Conservation (phyloP, 2,888 invertebrate genomes). For the Drosophila quinaria region DNA sequence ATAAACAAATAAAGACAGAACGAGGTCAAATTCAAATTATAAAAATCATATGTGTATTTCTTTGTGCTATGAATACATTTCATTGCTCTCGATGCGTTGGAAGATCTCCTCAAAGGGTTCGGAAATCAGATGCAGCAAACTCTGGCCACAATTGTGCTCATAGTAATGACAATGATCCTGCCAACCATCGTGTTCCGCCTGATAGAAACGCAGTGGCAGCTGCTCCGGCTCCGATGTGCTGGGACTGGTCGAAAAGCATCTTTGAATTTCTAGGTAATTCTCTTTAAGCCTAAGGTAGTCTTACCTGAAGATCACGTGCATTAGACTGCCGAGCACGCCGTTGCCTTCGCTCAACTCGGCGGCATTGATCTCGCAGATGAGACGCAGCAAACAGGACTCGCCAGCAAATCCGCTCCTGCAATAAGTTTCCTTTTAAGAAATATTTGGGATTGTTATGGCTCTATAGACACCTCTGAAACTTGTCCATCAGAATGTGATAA, state of each 20-base stretch:
- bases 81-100: conserved; percentile 49
- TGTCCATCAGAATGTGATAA: conserved; percentile 72
- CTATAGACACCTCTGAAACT: conserved; percentile 64
- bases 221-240: conserved; percentile 80
- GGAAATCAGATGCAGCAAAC: conserved; percentile 80
- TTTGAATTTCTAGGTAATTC: no score
- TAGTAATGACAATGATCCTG: conserved; percentile 75
- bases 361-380: conserved; percentile 89
- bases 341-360: conserved; percentile 85
- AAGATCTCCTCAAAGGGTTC: conserved; percentile 77
- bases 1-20: conserved; percentile 22
- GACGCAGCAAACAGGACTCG: conserved; percentile 88
- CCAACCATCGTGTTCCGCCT: conserved; percentile 82
- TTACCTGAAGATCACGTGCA: conserved; percentile 90
- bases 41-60: background rate
- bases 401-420: conserved; percentile 87
- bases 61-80: conserved; percentile 33
- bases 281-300: conserved; percentile 53
- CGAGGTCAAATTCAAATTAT: conserved; percentile 22
- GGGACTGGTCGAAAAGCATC: conserved; percentile 60
- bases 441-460: no score
- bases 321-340: conserved; percentile 89
- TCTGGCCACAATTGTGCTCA: conserved; percentile 67
- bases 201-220: conserved; percentile 78
- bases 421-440: background rate